Evolutionary conservation across 2,888 invertebrate genomes (phyloP), one percentile per base, ranked within the genome.

Genomic region (Pyrrhosoma nymphula): DNA sequence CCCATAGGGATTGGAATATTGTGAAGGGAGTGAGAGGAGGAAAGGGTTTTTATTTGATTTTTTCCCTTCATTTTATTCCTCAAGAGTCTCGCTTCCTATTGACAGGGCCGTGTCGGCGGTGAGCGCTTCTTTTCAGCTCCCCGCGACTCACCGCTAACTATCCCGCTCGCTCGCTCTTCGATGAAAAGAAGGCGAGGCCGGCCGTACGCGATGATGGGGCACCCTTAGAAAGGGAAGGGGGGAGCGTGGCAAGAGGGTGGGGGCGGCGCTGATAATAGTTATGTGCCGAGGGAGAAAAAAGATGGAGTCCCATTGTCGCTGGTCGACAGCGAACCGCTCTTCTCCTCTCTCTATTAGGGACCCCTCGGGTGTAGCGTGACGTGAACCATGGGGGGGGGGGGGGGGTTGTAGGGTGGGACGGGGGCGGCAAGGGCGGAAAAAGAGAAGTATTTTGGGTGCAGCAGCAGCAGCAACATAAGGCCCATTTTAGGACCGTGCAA

Each of bases 191-290:
- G 69, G 14, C n/a, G 47, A 69, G n/a, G 69, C n/a, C 20, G n/a
- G 4, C 69, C 69, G 26, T n/a, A 26, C 69, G 8, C n/a, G 8
- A 69, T 69, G 2, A 69, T 26, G 69, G n/a, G n/a, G 69, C 47
- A 47, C 47, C 47, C 47, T n/a, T 4, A 12, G 69, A 14, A 12
- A 14, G 82, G 10, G 30, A 35, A 16, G 35, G 82, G 82, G 69
- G 26, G 69, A n/a, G n/a, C n/a, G 47, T 47, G 47, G 47, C 47
- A 47, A n/a, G 47, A 47, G 47, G 47, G 69, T 69, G 69, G n/a
- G 69, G 69, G 69, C 69, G 69, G 69, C 69, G 69, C 16, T 35
- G 82, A 69, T 82, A 82, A 82, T 82, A 82, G 82, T 18, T 82
- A 82, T 35, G 82, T 35, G 82, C 82, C 30, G 82, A 35, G 82